Percentiles rank a stretch among this genome's conserved stretches.
Conservation (phyloP, 2,113 vertebrate genomes). For the Ictalurus furcatus region DNA sequence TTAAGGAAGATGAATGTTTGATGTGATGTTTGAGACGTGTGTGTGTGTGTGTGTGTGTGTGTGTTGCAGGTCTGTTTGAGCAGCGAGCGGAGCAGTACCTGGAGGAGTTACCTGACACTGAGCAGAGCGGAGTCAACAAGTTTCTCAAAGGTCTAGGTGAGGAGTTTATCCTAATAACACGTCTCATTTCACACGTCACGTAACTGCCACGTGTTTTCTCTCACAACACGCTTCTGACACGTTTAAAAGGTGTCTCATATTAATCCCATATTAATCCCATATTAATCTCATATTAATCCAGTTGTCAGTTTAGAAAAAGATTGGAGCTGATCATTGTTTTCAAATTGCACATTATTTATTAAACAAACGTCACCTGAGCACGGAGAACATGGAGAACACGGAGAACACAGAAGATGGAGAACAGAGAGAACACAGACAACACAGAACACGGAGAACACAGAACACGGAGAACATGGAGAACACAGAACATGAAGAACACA, state of each 20-base stretch:
- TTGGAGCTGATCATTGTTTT: neutral
- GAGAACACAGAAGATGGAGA: neutral
- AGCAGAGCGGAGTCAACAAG: conserved; percentile 97
- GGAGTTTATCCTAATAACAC: conserved; percentile 50
- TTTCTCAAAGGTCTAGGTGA: conserved; percentile 95
- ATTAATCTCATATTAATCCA: neutral
- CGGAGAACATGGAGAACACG: neutral
- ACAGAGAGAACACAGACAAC: too few species aligned
- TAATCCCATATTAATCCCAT: too few species aligned
- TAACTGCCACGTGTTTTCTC: neutral
- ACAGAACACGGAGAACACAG: too few species aligned
- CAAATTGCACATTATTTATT: too few species aligned
- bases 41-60: neutral
- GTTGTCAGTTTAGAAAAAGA: neutral
- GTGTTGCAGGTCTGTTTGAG: conserved; percentile 88
- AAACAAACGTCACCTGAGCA: too few species aligned
- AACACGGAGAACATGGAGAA: too few species aligned
- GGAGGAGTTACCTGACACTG: conserved; percentile 95
- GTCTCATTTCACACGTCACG: neutral
- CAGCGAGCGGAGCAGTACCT: conserved; percentile 95
- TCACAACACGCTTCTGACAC: neutral
- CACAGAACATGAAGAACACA: too few species aligned
- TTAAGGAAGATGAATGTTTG: too few species aligned
- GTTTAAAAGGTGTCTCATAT: neutral
- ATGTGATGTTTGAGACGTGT: neutral